Evolutionary conservation across 1,140 invertebrate genomes (phyloP).

Genomic region (Sycophila sp.): DNA sequence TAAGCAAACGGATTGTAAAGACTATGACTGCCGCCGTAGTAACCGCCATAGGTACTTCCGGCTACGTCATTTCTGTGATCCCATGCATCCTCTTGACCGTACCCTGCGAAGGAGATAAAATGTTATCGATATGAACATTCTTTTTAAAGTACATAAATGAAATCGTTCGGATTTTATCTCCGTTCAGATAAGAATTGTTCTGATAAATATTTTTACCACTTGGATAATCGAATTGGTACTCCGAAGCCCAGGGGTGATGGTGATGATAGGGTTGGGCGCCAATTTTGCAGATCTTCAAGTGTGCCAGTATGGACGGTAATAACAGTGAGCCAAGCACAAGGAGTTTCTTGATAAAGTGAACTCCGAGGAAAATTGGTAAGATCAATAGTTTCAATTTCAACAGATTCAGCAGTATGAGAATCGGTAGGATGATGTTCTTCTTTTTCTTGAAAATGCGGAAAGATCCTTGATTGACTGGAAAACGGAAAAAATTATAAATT

Average conservation of each 20-base stretch:
- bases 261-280: constrained; percentile 49
- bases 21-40: constrained; percentile 16
- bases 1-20: constrained; percentile 24
- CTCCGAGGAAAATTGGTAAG: constrained; percentile 71
- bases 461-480: constrained; percentile 40
- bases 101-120: constrained; percentile 47
- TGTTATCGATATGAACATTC: too few relatives aligned
- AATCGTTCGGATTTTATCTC: not conserved
- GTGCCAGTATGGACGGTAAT: constrained; percentile 70
- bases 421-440: constrained; percentile 70
- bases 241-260: constrained; percentile 55
- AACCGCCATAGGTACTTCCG: constrained; percentile 15
- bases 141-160: not conserved
- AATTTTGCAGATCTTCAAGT: constrained; percentile 73
- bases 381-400: constrained; percentile 73
- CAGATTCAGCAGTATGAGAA: constrained; percentile 71
- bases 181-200: too few relatives aligned
- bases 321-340: constrained; percentile 72
- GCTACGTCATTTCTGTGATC: constrained; percentile 57
- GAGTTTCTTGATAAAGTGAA: constrained; percentile 77
- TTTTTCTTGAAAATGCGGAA: constrained; percentile 69
- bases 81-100: constrained; percentile 60
- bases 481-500: constrained; percentile 17
- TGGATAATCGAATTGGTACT: constrained; percentile 59
- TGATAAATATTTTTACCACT: too few relatives aligned